Conservation (phyloP, 2,113 vertebrate species). For the Corythornis vintsioides region DNA sequence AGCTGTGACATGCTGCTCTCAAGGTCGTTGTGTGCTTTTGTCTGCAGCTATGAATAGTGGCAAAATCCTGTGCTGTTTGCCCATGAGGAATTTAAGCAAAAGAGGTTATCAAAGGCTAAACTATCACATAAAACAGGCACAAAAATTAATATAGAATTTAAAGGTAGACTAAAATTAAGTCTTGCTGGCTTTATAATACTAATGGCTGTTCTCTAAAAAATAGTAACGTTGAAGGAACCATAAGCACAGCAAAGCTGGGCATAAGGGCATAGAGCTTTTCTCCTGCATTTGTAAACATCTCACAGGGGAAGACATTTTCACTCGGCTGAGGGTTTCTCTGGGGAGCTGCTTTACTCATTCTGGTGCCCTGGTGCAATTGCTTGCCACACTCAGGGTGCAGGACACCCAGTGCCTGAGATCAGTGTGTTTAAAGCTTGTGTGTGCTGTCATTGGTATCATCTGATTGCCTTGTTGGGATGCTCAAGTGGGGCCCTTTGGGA, state of each 20-base stretch:
- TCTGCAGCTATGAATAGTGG: conserved; percentile 59
- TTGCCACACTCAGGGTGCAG: background rate
- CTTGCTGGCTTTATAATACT: background rate
- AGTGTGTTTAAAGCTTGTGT: rapidly evolving
- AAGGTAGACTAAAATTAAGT: conserved; percentile 27
- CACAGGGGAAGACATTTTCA: background rate
- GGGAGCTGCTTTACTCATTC: background rate
- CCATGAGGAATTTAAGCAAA: conserved; percentile 1
- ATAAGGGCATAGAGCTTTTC: background rate
- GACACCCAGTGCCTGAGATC: background rate
- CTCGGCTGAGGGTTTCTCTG: background rate
- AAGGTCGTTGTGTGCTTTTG: conserved; percentile 40
- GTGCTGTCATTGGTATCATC: rapidly evolving
- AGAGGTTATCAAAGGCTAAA: conserved; percentile 16
- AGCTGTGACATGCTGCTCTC: conserved; percentile 56
- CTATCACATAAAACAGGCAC: background rate
- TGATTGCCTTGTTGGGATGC: background rate
- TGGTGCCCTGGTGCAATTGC: rapidly evolving
- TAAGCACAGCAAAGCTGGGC: background rate
- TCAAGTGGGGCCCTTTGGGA: background rate
- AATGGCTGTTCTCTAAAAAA: background rate
- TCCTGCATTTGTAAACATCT: background rate
- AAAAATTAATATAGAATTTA: conserved; percentile 17
- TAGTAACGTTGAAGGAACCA: rapidly evolving
- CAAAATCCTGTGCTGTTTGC: conserved; percentile 4